Base-by-base conservation (phyloP, 2,797 vertebrate genomes). In the Miichthys miiuy region DNA sequence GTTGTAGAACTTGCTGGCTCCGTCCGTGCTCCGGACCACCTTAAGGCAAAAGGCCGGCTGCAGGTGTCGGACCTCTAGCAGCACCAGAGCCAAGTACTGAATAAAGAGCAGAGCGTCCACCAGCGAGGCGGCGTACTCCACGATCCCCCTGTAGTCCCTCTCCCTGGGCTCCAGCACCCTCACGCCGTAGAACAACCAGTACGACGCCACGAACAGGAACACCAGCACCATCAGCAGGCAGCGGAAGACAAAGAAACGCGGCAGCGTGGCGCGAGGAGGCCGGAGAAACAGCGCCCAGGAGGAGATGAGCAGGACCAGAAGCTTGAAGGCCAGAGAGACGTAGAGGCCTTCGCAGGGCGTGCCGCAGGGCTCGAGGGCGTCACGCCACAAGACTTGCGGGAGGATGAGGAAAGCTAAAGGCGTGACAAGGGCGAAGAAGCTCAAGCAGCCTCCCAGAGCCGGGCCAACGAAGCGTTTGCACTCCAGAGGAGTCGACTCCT, bases 211-310 rank as follows among this genome's bases (percentile, higher is more conserved):
- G 0, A 98, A 96, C 66, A 98, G 95, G 91, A 98, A 97, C 20
- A 98, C 95, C 3, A 98, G 93, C 77, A 96, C 97, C 96, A 97
- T 97, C 42, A 98, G 95, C 72, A 98, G 80, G 0, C 97, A 96
- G 0, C 97, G 96, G 88, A 98, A 96, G 83, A 97, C 95, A 0
- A 97, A 97, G 84, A 97, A 93, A 0, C 97, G 96, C 0, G 97
- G 97, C 51, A 98, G 94, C 0, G 96, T 95, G 84, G 97, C 96
- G 11, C 96, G 96, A 10, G 97, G 96, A 0, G 96, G 96, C 0
- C 97, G 96, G 88, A 97, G 96, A 91, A 98, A 98, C 52, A 98
- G 86, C 0, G 97, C 97, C 97, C 97, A 98, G 72, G 96, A 97
- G 75, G 96, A 97, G 93, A 98, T 93, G 55, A 98, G 95, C 44